These are phyloP conservation scores for Nestor notabilis DNA, from an alignment of 2,113 vertebrate species.

Conservation along the genomic window DNA sequence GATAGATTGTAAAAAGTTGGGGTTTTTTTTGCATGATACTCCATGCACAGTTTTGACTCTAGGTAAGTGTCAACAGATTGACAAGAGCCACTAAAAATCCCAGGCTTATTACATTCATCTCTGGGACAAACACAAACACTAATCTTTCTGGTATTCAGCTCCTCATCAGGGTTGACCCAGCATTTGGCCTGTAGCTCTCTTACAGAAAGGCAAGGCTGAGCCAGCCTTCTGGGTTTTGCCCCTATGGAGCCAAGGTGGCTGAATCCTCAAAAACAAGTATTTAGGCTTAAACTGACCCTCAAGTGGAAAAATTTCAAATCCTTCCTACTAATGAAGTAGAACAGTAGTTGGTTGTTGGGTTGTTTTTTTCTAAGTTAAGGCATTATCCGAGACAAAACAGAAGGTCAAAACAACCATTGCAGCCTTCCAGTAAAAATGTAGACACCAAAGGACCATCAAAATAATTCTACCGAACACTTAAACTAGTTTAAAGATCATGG, in stretches of 20 bases:
- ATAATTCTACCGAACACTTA: background rate
- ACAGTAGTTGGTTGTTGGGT: background rate
- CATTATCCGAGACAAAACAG: background rate
- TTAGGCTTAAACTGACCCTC: background rate
- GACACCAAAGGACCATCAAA: background rate
- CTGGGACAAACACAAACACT: background rate
- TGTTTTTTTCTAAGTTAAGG: background rate
- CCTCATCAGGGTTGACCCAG: background rate
- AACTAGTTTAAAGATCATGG: background rate
- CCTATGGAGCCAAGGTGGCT: background rate
- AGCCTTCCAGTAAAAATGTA: background rate
- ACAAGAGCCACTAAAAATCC: background rate
- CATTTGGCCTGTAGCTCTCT: background rate
- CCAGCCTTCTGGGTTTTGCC: background rate
- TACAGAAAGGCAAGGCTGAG: background rate
- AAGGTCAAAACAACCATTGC: background rate
- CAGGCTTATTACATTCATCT: background rate
- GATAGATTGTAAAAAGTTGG: background rate
- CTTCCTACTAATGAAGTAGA: background rate
- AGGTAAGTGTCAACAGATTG: background rate
- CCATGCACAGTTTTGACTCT: background rate
- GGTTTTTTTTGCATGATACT: accelerated
- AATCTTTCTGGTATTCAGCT: background rate
- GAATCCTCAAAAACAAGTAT: background rate
- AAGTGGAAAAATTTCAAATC: background rate